Conservation (phyloP, 2,113 vertebrate species). For the Tragelaphus buxtoni region DNA sequence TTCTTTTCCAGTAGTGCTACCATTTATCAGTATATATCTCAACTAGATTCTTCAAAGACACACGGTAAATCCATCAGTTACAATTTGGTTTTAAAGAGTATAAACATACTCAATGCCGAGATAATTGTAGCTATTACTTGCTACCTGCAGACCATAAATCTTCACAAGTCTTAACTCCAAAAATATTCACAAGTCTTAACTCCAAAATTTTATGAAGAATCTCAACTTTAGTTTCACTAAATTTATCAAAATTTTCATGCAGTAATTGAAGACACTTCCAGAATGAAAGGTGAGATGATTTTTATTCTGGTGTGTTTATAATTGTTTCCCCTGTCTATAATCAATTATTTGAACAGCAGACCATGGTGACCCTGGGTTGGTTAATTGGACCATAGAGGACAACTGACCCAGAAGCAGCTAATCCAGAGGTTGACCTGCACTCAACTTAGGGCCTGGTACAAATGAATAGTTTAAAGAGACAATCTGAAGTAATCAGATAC, state of each 20-base stretch:
- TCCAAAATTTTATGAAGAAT: neutral
- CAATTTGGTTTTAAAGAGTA: neutral
- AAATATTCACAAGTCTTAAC: neutral
- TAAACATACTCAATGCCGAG: neutral
- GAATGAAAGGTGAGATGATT: neutral
- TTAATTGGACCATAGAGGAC: neutral
- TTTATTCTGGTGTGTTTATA: neutral
- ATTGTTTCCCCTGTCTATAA: neutral
- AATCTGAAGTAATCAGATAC: neutral
- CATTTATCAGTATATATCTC: neutral
- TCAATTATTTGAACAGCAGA: neutral
- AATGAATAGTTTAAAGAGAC: constrained; percentile 9
- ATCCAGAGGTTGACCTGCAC: neutral
- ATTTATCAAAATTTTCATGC: neutral
- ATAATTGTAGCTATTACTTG: neutral
- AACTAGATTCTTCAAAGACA: neutral
- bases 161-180: constrained; percentile 1
- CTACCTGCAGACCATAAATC: neutral
- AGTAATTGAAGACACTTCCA: neutral
- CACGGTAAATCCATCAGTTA: neutral
- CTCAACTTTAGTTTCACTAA: neutral
- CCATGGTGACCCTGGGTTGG: neutral
- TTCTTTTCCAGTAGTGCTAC: neutral
- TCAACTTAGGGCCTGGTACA: neutral
- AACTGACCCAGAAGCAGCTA: neutral